Percentiles rank a stretch among this genome's conserved stretches.
Conservation (phyloP, 2,797 vertebrate species). For the Manis javanica region DNA sequence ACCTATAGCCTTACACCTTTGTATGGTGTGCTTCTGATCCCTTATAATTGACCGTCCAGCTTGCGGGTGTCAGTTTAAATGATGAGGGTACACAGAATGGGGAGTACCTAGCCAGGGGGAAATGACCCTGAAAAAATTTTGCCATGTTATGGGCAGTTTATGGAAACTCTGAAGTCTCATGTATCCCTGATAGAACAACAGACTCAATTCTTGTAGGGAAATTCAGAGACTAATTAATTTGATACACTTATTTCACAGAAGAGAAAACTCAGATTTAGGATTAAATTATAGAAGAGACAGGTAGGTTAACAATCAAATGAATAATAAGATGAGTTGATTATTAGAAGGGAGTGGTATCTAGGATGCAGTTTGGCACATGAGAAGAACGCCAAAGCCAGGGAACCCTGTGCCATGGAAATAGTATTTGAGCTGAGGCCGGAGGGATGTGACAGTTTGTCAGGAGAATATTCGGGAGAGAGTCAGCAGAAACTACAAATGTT, state of each 20-base stretch:
- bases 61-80: slow-evolving; percentile 58
- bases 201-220: background rate
- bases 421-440: background rate
- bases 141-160: background rate
- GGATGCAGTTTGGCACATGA: background rate
- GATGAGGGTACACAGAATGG: background rate
- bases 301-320: background rate
- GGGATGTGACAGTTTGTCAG: background rate
- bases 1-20: slow-evolving; percentile 54
- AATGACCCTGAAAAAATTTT: slow-evolving; percentile 28
- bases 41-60: slow-evolving; percentile 57
- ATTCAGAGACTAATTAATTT: slow-evolving; percentile 29
- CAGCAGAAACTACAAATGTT: slow-evolving; percentile 60
- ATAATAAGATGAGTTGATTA: background rate
- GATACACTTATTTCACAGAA: background rate
- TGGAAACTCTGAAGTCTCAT: background rate
- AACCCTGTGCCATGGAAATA: background rate
- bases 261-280: background rate
- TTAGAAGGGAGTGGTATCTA: background rate
- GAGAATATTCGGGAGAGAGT: background rate
- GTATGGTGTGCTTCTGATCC: slow-evolving; percentile 57
- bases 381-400: background rate
- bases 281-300: background rate
- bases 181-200: background rate
- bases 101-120: background rate